Base-by-base conservation (phyloP, 2,888 invertebrate genomes). In the Orchestes rusci region DNA sequence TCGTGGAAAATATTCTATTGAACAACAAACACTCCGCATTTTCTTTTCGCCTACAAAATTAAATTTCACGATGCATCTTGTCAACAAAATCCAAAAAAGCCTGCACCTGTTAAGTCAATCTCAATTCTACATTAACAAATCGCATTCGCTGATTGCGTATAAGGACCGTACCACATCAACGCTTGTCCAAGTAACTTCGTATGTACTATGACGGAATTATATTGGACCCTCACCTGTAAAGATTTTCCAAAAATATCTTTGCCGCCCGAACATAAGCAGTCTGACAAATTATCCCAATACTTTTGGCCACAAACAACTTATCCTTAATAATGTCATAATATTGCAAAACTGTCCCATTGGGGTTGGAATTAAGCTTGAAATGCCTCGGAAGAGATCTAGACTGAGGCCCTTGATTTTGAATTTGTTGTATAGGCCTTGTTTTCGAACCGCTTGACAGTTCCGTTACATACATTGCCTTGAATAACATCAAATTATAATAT, bases 291-390 rank as follows among this genome's bases (percentile, higher is more conserved):
- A 97, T 77, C 4, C 60, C 88, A 67, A 99, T 87, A 70, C 90
- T 88, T 76, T 97, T 97, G 58, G 93, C 87, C 63, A 95, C 96
- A 73, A 83, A 92, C 53, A 99, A 76, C 70, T 86, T 86, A 73
- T 97, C 96, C 75, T 91, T 91, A 68, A 84, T 79, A 62, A 89
- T 82, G 71, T 96, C 94, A 70, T 92, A 97, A 66, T 90, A 90
- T 57, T 84, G 85, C 58, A 86, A 75, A 13, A 43, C 31, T 48
- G 61, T 57, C 5, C 86, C 82, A 46, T 81, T 79, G 13, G 83
- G 78, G 48, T 56, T 56, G 4, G 83, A 80, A 23, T 84, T 77
- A 48, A 92, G 74, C 70, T 91, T 91, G 64, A 92, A 92, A 61
- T 92, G 91, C 48, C 92, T 76, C 3, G 93, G 92, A 49, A 93